Percentiles rank a stretch among this genome's conserved stretches.
Conservation (phyloP, 1,140 invertebrate species). For the Drosophila subpulchrella region DNA sequence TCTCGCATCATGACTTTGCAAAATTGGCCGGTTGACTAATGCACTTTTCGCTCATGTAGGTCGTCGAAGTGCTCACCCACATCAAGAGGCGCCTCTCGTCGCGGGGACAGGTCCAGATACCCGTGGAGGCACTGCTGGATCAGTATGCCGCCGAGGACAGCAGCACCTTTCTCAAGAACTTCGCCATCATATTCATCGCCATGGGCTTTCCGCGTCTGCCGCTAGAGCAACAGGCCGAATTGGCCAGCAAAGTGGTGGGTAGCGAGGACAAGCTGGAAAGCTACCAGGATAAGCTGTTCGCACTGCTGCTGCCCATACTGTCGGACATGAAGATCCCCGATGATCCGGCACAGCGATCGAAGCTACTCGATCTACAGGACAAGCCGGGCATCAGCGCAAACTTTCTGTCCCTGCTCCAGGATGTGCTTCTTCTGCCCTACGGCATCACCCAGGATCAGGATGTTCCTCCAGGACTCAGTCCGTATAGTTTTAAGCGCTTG, state of each 20-base stretch:
- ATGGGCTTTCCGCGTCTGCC: slow-evolving; percentile 94
- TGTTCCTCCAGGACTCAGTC: slow-evolving; percentile 92
- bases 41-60: slow-evolving; percentile 85
- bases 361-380: slow-evolving; percentile 86
- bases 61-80: slow-evolving; percentile 97
- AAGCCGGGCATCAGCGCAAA: slow-evolving; percentile 85
- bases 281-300: slow-evolving; percentile 94
- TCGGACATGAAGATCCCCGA: slow-evolving; percentile 89
- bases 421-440: slow-evolving; percentile 93
- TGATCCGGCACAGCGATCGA: slow-evolving; percentile 87
- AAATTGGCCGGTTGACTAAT: slow-evolving; percentile 36
- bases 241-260: slow-evolving; percentile 91
- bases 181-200: slow-evolving; percentile 97
- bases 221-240: slow-evolving; percentile 89
- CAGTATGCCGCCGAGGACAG: slow-evolving; percentile 88
- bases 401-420: slow-evolving; percentile 91
- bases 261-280: slow-evolving; percentile 92
- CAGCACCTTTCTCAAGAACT: slow-evolving; percentile 90
- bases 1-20: slow-evolving; percentile 48
- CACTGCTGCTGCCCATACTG: slow-evolving; percentile 92
- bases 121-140: slow-evolving; percentile 92
- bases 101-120: slow-evolving; percentile 92
- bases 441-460: slow-evolving; percentile 80
- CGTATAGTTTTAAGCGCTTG: slow-evolving; percentile 91
- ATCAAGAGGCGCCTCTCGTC: slow-evolving; percentile 96